Evolutionary conservation across 2,113 vertebrate genomes (phyloP), one percentile per base, ranked within the genome.

Genomic region (Polyodon spathula): DNA sequence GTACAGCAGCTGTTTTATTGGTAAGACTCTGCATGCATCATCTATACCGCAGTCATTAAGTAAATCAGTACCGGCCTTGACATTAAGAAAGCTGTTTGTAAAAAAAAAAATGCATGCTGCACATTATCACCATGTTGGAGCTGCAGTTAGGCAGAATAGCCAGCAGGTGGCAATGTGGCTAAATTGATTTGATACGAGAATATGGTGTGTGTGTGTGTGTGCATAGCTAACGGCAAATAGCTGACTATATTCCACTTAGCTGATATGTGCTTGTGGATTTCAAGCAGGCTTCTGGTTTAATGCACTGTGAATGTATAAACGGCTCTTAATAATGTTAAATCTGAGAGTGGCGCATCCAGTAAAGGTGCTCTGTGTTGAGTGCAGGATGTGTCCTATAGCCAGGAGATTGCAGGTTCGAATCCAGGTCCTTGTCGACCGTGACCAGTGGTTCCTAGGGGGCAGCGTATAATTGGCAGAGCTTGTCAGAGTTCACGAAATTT

Each of bases 121-220:
- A n/a, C n/a, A n/a, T n/a, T n/a, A n/a, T n/a, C n/a, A n/a, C n/a
- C n/a, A n/a, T n/a, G n/a, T n/a, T n/a, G n/a, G n/a, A n/a, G n/a
- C n/a, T 44, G 43, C 43, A 44, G 7, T 44, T 44, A 8, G 12
- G 7, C 7, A 44, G 7, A 8, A 7, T 44, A 12, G 43, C 7
- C 43, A 44, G 43, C 2, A 44, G 43, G 12, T 44, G 43, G 43
- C 43, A 44, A 7, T 44, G 43, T 44, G 43, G 43, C 7, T 44
- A 12, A 44, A 44, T 7, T 7, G 7, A 8, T 44, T 44, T 8
- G 12, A 44, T 44, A 8, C 7, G 7, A 8, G 43, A 44, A 7
- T 44, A n/a, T n/a, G n/a, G n/a, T n/a, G n/a, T 54, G 53, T 8
- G n/a, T 54, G 53, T 54, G n/a, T 54, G 53, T 54, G 15, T 54